Conservation (phyloP, 64 coral and sea anemone genomes). For the Montipora sp. region DNA sequence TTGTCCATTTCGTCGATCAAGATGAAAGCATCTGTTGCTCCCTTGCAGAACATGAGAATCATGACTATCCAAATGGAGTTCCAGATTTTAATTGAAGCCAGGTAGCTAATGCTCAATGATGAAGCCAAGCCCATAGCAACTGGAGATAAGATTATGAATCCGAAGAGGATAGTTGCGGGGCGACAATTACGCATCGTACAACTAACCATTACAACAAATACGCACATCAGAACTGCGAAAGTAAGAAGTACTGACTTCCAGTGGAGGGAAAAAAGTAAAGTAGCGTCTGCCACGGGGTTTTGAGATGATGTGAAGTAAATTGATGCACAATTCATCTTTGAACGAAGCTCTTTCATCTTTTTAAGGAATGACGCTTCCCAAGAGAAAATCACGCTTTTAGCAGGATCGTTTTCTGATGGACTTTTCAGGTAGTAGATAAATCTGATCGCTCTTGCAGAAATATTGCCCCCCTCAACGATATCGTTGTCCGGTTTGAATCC, state of each 20-base stretch:
- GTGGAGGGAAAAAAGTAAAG: slow-evolving; percentile 23
- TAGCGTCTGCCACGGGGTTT: neutral
- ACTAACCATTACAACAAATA: neutral
- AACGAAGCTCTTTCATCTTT: slow-evolving; percentile 43
- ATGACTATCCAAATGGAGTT: slow-evolving; percentile 34
- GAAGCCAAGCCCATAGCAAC: slow-evolving; percentile 16
- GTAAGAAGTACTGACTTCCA: neutral
- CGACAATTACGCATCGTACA: neutral
- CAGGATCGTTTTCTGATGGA: slow-evolving; percentile 15
- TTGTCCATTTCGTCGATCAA: slow-evolving; percentile 58
- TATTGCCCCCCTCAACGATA: neutral
- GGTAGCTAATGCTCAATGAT: slow-evolving; percentile 26
- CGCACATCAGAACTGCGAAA: slow-evolving; percentile 21
- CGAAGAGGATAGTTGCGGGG: neutral
- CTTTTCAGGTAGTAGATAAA: slow-evolving; percentile 63
- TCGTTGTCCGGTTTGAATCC: neutral
- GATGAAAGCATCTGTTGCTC: slow-evolving; percentile 45
- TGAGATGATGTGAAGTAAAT: slow-evolving; percentile 42
- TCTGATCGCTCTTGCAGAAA: slow-evolving; percentile 73
- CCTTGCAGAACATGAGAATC: slow-evolving; percentile 59
- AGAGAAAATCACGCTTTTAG: neutral
- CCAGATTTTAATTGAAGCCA: slow-evolving; percentile 48
- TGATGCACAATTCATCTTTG: slow-evolving; percentile 46
- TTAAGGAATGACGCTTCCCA: slow-evolving; percentile 69
- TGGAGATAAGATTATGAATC: neutral